Base-by-base conservation (phyloP, 2,888 invertebrate genomes). In the Cylloceria caligata region DNA sequence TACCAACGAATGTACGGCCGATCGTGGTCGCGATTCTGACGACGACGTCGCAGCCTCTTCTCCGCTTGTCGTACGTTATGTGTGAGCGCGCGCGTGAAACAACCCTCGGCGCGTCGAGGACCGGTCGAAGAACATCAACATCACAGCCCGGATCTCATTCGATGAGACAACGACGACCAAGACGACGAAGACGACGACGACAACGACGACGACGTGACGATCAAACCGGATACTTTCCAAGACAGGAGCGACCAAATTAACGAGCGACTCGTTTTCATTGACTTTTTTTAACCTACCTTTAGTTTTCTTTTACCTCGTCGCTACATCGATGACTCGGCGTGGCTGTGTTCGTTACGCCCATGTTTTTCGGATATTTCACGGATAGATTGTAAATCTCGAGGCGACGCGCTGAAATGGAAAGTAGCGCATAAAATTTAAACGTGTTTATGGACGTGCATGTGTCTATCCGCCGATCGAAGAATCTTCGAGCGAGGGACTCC, bases 11-110 rank as follows among this genome's bases (percentile, higher is more conserved):
- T 39, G 80, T 80, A 80, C 74, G 78, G 67, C 71, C 78, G 78
- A 83, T 83, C 77, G 72, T 30, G 75, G 75, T 47, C 47, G 75
- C 79, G 84, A 84, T 84, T 84, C 75, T 74, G 69, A 74, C 78
- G 69, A 60, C 49, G 72, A 68, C 71, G 64, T 68, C 77, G 60
- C 7, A 24, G 21, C 7, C 68, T 69, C 24, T 57, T 55, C 69
- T 55, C 52, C 47, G 62, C 62, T 39, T 19, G 21, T 67, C 74
- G 72, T 73, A 80, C 57, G 49, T 72, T 72, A 75, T 55, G 19
- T 57, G 27, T 34, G 57, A 57, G 45, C 30, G 19, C 47, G 30
- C 80, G 34, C 45, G 21, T 52, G 24, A 34, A 55, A 52, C 27
- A 67, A 65, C 65, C 65, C 52, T 55, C 27, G 3, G 62, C 62